These are phyloP conservation scores for Fragum sueziense DNA, from an alignment of 2,888 invertebrate species.

Conservation along the genomic window DNA sequence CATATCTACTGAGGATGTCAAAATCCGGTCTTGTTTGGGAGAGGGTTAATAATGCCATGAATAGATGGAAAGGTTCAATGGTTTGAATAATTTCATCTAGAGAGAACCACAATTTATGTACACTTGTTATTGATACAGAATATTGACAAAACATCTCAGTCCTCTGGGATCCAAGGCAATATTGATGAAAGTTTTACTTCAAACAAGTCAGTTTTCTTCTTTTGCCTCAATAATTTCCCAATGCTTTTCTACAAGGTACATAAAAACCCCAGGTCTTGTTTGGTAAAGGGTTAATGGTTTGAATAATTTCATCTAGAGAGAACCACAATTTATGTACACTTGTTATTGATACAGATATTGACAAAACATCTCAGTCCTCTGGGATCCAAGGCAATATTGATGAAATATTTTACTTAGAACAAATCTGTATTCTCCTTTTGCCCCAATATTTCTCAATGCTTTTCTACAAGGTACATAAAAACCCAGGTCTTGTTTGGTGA, in stretches of 20 bases:
- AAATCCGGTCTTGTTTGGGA: too few species aligned
- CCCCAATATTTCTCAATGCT: too few species aligned
- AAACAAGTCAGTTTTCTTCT: too few species aligned
- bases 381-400: neutral
- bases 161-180: neutral
- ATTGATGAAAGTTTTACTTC: neutral
- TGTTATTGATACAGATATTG: neutral
- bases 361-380: neutral
- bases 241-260: neutral
- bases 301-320: neutral
- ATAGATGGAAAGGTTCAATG: too few species aligned
- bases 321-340: neutral
- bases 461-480: neutral
- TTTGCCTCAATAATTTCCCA: too few species aligned
- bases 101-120: neutral
- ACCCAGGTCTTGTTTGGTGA: too few species aligned
- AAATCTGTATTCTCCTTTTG: too few species aligned
- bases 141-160: neutral
- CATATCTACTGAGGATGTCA: neutral
- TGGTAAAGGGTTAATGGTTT: neutral
- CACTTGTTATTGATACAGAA: neutral
- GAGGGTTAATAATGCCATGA: too few species aligned
- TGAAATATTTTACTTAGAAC: too few species aligned
- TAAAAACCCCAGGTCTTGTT: too few species aligned
- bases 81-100: neutral